Base-by-base conservation (phyloP, 2,113 vertebrate species). In the Pseudorectes ferrugineus region DNA sequence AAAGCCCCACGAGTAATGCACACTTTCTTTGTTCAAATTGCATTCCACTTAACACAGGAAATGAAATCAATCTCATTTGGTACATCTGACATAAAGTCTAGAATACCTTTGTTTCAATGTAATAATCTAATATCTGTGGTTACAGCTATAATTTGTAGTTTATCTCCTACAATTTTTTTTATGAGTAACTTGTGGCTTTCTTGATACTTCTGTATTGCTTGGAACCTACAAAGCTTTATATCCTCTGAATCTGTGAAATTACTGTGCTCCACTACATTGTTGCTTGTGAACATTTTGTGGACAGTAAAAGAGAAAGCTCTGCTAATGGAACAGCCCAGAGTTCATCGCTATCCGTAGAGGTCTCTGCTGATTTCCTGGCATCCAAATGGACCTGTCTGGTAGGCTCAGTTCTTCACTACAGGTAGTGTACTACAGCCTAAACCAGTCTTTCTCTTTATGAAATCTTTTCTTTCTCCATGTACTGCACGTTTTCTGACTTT, bases 51-150 rank as follows among this genome's bases (percentile, higher is more conserved):
- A 81, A 71, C 92, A 90, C 51, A 82, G 92, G 93, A 96, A 95
- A 93, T 58, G 61, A 90, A 95, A 93, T 85, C 43, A 43, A n/a
- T 78, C 31, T 90, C 65, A 43, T 55, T 65, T 46, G 10, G 45
- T 65, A 51, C 31, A 40, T 88, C 65, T 77, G 70, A 90, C 66
- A 91, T 48, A 51, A 43, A 84, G 20, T 78, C 76, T 86, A 70
- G 46, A 78, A 82, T 55, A 81, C 36, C 51, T 88, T 78, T 85
- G 59, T 78, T 92, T 93, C 70, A 85, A 5, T 43, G 15, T 57
- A 92, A 90, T 81, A 68, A 82, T 88, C 78, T 85, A 90, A 92
- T 90, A 93, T 78, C 85, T 95, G 78, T 82, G 78, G 92, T 92
- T 85, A 92, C 42, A 66, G 74, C 31, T 67, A 74, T 71, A 85